A percentile compares a stretch with the other conserved stretches of the same genome.
phyloP scores from a whole-genome alignment of 2,888 invertebrate species.

The Megalurothrips usitatus region DNA sequence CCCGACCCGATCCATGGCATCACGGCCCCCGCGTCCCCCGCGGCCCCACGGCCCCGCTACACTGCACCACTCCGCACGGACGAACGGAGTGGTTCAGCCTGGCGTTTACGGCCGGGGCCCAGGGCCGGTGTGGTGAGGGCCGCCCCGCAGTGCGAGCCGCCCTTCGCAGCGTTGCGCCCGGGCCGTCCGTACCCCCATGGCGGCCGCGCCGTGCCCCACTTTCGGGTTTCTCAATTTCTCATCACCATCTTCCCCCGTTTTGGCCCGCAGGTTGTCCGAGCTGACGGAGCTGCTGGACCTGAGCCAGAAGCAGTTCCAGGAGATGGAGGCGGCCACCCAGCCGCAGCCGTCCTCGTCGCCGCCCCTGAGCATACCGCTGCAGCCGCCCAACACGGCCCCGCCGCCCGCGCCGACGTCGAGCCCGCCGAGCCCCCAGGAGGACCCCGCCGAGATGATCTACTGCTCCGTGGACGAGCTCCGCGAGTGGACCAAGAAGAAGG shows the following conservation, averaged over 20 bases:
- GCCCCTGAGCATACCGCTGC: neutral
- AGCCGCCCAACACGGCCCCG: neutral
- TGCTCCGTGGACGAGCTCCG: constrained; percentile 63
- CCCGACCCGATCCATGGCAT: neutral
- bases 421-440: constrained; percentile 45
- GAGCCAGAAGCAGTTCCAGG: constrained; percentile 40
- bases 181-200: too few species aligned
- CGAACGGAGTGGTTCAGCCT: too few species aligned
- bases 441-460: constrained; percentile 60
- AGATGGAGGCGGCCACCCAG: constrained; percentile 39
- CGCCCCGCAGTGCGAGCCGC: too few species aligned
- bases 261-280: constrained; percentile 41
- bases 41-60: neutral
- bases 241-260: too few species aligned
- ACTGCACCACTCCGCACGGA: neutral
- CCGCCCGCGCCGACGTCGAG: neutral
- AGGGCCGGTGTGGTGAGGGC: too few species aligned
- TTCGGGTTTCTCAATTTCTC: too few species aligned
- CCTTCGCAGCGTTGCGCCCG: too few species aligned
- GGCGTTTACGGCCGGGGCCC: too few species aligned
- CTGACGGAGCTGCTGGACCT: constrained; percentile 55
- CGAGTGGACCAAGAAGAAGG: constrained; percentile 51
- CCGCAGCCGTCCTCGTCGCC: constrained; percentile 29
- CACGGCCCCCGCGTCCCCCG: neutral
- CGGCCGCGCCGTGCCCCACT: too few species aligned